Evolutionary conservation across 2,113 vertebrate species (phyloP), one percentile per base, ranked within the genome.

Genomic region (Brevimyrus niger): DNA sequence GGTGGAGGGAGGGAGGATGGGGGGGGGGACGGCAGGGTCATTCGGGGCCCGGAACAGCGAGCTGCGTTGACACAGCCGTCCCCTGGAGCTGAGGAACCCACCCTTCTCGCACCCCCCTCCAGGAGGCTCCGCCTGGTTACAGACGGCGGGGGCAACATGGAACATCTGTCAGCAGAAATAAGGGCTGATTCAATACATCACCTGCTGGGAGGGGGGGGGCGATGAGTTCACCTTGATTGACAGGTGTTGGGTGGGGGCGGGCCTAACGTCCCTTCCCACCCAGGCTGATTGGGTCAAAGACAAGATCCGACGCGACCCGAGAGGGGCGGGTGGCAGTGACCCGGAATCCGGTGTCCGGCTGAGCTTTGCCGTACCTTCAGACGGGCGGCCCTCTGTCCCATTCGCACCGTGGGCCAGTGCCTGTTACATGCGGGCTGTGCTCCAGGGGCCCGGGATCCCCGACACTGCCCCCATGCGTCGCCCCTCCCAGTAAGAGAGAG

Each of bases 151-250:
- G 90, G 35, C 93, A 90, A 92, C 92, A 91, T 89, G 80, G 88
- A 93, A 91, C 90, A 90, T 94, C 94, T 95, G 95, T 96, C 94
- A 94, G 94, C 94, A 94, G 93, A 95, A 95, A 95, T 95, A 94
- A 93, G 92, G 93, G 90, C 93, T 94, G 94, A 95, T 95, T 94
- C 95, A 94, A 94, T 94, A 90, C 93, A 92, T 91, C 91, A 89
- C 91, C 93, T 91, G 91, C 94, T 91, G 90, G 89, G 91, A 93
- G 65, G 10, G 46, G 50, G 61, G 23, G 27, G 93, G 93, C 87
- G 90, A 89, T 90, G 89, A 92, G 90, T 92, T 88, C 87, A 90
- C 73, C 91, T 90, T 95, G 94, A 96, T 86, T 95, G 95, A 95
- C 94, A 93, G 92, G 92, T 92, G 89, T 90, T 86, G 87, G 91